Base-by-base conservation (phyloP, 2,113 vertebrate genomes). In the Oncorhynchus mykiss region DNA sequence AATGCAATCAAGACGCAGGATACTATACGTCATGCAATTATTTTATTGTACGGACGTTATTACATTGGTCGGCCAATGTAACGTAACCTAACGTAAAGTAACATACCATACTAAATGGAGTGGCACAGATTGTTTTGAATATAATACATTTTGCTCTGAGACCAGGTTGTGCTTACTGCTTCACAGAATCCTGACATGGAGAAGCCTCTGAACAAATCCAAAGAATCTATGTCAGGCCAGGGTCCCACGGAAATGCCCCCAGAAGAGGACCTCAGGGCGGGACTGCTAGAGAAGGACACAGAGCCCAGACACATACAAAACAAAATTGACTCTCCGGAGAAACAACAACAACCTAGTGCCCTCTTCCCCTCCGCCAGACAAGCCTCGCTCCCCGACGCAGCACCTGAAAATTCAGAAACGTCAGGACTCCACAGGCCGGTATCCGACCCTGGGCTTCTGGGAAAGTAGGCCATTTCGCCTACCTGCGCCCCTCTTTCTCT, bases 361-460 rank as follows among this genome's bases (percentile, higher is more conserved):
- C 88, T 73, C 83, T 89, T 94, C 81, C 94, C 93, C 0, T 93
- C 96, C 14, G 22, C 90, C 71, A 94, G 96, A 80, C 95, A 96
- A 51, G 94, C 96, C 13, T 98, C 96, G 54, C 91, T 99, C 74
- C 95, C 97, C 48, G 95, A 97, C 71, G 94, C 95, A 73, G 93
- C 94, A 74, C 79, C 92, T 86, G 93, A 89, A 92, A 91, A 92
- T 92, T 88, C 85, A 88, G 94, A 90, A 91, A 91, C 87, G 75
- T 83, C 90, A 91, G 93, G 91, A 91, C 95, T 99, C 88, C 95
- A 96, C 86, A 94, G 98, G 92, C 97, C 97, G 86, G 94, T 94
- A 85, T 99, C 97, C 71, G 96, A 99, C 93, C 97, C 96, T 86
- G 96, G 95, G 91, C 94, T 97, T 93, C 97, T 95, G 75, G 95